Percentiles rank a stretch among this genome's conserved stretches.
Evolutionary conservation across 2,888 invertebrate genomes (phyloP).

Genomic region (Epirrhoe alternata): DNA sequence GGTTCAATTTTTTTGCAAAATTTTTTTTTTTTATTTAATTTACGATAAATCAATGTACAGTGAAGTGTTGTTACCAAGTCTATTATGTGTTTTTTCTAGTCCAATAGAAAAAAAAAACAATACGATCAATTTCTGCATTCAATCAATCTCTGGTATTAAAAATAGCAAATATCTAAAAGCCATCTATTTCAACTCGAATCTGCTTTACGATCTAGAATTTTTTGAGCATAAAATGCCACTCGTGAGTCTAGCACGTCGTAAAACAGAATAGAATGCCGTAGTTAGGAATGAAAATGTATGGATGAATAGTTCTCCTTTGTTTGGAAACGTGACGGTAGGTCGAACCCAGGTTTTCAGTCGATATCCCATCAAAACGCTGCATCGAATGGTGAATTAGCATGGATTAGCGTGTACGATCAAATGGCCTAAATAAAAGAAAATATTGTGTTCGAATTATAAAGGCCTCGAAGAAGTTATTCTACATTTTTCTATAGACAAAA

Average conservation of each 20-base stretch:
- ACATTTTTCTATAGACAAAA: no score
- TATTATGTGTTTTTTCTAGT: no score
- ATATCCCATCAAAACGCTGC: neutral
- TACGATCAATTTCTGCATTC: no score
- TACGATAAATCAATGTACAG: no score
- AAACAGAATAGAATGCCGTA: neutral
- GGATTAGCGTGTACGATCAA: neutral
- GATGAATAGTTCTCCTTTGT: slow-evolving; percentile 11
- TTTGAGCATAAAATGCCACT: neutral
- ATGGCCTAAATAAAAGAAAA: neutral
- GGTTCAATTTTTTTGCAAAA: no score
- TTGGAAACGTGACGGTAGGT: slow-evolving; percentile 1
- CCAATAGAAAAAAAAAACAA: no score
- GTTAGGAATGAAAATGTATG: slow-evolving; percentile 18
- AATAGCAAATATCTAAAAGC: neutral
- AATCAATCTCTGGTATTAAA: no score
- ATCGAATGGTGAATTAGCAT: neutral
- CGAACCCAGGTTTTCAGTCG: neutral
- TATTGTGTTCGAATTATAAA: no score
- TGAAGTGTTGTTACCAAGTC: no score
- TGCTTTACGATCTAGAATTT: neutral
- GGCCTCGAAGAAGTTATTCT: no score
- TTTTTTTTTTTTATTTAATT: no score
- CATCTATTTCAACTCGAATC: neutral
- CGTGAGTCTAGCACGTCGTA: neutral